Evolutionary conservation across 1,140 invertebrate genomes (phyloP).

Genomic region (Teleogryllus occipitalis): DNA sequence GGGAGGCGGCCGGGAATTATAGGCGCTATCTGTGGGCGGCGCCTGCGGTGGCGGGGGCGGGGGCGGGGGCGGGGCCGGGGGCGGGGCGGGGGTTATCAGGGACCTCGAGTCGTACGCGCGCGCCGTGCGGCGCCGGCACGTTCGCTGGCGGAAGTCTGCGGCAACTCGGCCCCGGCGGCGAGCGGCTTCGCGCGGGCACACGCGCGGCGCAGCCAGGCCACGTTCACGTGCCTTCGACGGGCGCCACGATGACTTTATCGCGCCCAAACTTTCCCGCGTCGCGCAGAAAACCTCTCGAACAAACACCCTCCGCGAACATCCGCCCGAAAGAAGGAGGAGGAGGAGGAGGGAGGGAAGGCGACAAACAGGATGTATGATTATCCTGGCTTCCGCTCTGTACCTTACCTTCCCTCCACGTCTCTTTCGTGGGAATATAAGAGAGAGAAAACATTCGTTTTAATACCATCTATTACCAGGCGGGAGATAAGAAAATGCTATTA

Average conservation of each 20-base stretch:
- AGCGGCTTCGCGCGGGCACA: not conserved
- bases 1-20: not conserved
- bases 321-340: not conserved
- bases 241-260: too few relatives aligned
- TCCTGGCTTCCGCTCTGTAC: too few relatives aligned
- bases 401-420: not conserved
- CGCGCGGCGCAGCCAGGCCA: too few relatives aligned
- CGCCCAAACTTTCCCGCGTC: too few relatives aligned
- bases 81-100: not conserved
- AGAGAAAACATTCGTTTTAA: not conserved
- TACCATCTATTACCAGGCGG: not conserved
- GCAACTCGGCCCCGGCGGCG: not conserved
- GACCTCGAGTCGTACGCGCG: not conserved
- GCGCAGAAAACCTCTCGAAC: too few relatives aligned
- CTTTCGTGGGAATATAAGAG: not conserved
- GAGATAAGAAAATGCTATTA: not conserved
- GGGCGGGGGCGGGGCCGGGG: too few relatives aligned
- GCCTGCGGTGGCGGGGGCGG: too few relatives aligned
- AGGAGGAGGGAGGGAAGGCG: not conserved
- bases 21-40: not conserved
- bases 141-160: not conserved
- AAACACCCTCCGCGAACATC: not conserved
- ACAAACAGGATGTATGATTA: not conserved
- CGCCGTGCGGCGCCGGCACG: not conserved
- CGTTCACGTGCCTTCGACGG: too few relatives aligned